phyloP scores from a whole-genome alignment of 2,113 vertebrate species.

The Crocuta crocuta region DNA sequence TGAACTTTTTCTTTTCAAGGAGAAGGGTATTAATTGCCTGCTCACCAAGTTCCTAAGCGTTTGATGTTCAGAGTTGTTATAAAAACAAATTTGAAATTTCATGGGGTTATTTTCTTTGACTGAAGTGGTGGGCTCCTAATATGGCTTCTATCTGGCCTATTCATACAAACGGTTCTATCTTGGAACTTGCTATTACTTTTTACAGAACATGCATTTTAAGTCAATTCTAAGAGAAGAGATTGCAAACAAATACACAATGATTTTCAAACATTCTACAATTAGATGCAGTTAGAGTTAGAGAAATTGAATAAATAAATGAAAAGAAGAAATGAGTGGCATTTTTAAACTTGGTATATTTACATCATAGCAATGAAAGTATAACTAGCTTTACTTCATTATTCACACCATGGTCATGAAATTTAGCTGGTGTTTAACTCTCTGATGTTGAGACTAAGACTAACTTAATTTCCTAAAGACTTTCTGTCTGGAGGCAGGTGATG shows the following conservation, averaged over 20 bases:
- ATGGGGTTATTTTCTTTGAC: constrained; percentile 27
- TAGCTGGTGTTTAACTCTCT: neutral
- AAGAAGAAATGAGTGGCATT: neutral
- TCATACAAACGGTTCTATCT: neutral
- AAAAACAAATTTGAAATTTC: constrained; percentile 38
- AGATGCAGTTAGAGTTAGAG: neutral
- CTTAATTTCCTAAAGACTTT: neutral
- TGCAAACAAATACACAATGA: neutral
- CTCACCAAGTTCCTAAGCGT: neutral
- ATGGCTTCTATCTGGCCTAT: neutral
- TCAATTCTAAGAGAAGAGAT: constrained; percentile 19
- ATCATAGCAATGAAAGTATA: neutral
- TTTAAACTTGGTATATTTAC: constrained; percentile 10
- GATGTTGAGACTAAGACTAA: neutral
- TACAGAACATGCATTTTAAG: neutral
- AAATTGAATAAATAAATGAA: neutral
- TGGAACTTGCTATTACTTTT: neutral
- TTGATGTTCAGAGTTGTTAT: neutral
- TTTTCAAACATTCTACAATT: constrained; percentile 8
- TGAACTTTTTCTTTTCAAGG: neutral
- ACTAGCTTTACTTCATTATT: neutral
- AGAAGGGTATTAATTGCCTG: neutral
- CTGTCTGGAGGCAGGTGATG: neutral
- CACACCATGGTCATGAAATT: neutral
- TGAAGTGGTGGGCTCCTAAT: neutral